Conservation (phyloP, 2,113 vertebrate species). For the Guaruba guarouba region DNA sequence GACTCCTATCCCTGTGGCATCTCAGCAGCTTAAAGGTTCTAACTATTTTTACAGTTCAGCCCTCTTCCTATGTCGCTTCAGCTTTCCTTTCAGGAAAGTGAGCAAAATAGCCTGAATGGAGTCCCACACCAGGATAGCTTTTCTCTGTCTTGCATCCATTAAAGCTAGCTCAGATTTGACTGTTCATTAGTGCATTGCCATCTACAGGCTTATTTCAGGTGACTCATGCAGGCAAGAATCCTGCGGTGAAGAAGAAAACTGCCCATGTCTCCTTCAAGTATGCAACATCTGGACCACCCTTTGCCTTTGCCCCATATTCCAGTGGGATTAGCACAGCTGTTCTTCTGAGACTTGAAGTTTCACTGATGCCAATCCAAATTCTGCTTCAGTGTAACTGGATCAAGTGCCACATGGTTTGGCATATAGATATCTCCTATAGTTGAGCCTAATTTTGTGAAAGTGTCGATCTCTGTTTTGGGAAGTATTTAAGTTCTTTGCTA, state of each 20-base stretch:
- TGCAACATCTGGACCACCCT: background rate
- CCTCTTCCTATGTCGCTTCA: background rate
- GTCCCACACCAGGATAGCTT: background rate
- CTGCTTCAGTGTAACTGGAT: background rate
- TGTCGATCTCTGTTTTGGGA: background rate
- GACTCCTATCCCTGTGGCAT: background rate
- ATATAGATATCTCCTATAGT: accelerated
- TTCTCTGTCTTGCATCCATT: background rate
- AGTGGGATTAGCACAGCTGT: accelerated
- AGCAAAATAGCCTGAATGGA: background rate
- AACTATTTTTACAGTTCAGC: background rate
- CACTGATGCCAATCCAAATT: background rate
- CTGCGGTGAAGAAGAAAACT: accelerated
- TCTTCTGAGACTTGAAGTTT: background rate
- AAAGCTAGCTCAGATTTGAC: background rate
- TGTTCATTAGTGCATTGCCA: background rate
- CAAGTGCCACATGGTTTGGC: background rate
- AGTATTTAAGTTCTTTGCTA: background rate
- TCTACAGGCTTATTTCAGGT: background rate
- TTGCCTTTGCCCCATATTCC: background rate
- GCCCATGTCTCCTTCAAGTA: accelerated
- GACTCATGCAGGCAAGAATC: background rate
- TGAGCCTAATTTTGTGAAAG: background rate
- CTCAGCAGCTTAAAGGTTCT: background rate
- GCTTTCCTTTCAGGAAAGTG: background rate